Evolutionary conservation across 2,113 vertebrate species (phyloP), one percentile per base, ranked within the genome.

Genomic region (Pedionomus torquatus): DNA sequence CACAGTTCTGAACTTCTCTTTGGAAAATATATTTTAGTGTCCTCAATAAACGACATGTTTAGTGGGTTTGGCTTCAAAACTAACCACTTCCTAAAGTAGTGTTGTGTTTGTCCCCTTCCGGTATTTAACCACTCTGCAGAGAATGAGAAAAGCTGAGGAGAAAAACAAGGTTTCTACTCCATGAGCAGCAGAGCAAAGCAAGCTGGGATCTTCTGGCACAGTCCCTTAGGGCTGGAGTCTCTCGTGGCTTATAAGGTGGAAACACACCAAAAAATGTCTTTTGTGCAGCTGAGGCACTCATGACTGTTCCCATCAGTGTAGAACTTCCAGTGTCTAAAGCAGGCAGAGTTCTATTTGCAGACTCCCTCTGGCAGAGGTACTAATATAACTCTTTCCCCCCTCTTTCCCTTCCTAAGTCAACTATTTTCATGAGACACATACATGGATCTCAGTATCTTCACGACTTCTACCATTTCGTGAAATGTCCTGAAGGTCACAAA

Each of bases 11-110:
- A 94, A 93, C 31, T 89, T 77, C 51, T 89, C 76, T 83, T 71
- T 39, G 76, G 61, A 90, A 75, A 90, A 71, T 18, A 55, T 24
- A 7, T 75, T 93, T 93, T 46, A 84, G 65, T 55, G 41, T 61
- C 61, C 57, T 94, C 65, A 79, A 28, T 75, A 81, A 94, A 78
- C 6, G 6, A 77, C 39, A 81, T 31, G 28, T 75, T 94, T 69
- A 78, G 60, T 44, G 79, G 44, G 30, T 90, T 95, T 94, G 83
- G 86, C 83, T 95, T 79, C 57, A 84, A 93, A 90, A 51, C 48
- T 64, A 92, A 90, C 60, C 18, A 33, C 69, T 82, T 90, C 81
- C 75, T 93, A 78, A 92, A 87, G 57, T 2, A 83, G 30, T 60
- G 44, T n/a, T 74, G 39, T 28, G 46, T 57, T 64, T 81, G 31